Evolutionary conservation across 2,888 invertebrate species (phyloP).

Genomic region (Eurytoma californica): DNA sequence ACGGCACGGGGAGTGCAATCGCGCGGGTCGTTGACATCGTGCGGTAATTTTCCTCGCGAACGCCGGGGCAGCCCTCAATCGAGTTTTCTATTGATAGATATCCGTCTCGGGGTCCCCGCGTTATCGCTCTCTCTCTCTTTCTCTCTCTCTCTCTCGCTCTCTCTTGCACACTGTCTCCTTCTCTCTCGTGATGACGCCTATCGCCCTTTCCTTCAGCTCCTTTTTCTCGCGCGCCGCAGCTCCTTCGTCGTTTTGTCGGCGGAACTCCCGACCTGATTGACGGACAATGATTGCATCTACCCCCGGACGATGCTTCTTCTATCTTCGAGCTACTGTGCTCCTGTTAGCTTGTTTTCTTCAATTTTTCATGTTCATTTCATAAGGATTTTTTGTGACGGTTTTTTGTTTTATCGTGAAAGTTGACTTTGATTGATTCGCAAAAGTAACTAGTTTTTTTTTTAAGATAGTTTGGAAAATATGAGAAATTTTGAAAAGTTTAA

Average conservation of each 20-base stretch:
- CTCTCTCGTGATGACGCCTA: conserved; percentile 10
- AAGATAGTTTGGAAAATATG: too few species aligned
- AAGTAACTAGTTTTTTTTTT: too few species aligned
- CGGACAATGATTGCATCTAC: neutral
- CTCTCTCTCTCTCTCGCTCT: neutral
- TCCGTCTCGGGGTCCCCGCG: conserved; percentile 48
- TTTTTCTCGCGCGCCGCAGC: neutral
- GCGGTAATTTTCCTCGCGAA: conserved; percentile 69
- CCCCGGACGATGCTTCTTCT: too few species aligned
- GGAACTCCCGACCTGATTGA: conserved; percentile 5
- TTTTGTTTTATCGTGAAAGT: too few species aligned
- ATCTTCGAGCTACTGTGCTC: too few species aligned
- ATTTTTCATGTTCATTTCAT: too few species aligned
- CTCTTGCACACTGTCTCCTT: conserved; percentile 23
- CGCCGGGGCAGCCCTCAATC: neutral
- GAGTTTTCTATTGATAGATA: conserved; percentile 61
- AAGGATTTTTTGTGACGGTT: too few species aligned
- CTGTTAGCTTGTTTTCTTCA: too few species aligned
- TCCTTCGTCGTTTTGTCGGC: neutral
- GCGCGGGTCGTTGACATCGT: conserved; percentile 69
- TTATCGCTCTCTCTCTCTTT: neutral
- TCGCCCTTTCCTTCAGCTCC: conserved; percentile 4
- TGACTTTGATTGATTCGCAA: too few species aligned
- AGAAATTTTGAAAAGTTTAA: too few species aligned
- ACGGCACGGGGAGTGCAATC: conserved; percentile 14